Conservation (phyloP, 2,888 invertebrate species). For the Anaspis maculata region DNA sequence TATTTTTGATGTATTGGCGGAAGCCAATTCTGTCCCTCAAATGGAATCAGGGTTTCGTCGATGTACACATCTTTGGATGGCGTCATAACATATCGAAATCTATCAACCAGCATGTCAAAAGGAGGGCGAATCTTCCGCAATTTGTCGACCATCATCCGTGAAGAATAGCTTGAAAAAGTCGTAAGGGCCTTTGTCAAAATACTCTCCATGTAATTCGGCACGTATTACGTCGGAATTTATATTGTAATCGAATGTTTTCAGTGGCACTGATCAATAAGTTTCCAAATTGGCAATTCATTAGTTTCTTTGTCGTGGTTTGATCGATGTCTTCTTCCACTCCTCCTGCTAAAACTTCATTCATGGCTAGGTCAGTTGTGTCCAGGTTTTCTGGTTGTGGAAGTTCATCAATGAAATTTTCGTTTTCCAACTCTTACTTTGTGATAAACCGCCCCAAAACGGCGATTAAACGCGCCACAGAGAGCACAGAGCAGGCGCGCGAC, state of each 20-base stretch:
- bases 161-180: conserved; percentile 3
- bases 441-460: too few relatives aligned
- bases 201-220: not conserved
- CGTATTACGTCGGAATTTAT: not conserved
- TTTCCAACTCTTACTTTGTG: too few relatives aligned
- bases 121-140: conserved; percentile 19
- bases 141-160: conserved; percentile 10
- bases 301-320: too few relatives aligned
- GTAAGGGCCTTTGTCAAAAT: not conserved
- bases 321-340: not conserved
- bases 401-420: too few relatives aligned
- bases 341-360: not conserved
- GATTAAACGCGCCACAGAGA: too few relatives aligned
- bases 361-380: not conserved
- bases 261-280: too few relatives aligned
- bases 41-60: conserved; percentile 24
- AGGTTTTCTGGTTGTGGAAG: too few relatives aligned
- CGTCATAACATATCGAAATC: conserved; percentile 16
- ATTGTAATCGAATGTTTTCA: not conserved
- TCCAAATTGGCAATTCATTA: too few relatives aligned
- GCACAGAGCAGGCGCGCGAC: too few relatives aligned
- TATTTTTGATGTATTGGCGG: conserved; percentile 22
- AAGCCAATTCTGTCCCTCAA: conserved; percentile 21
- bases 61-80: conserved; percentile 21
- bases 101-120: conserved; percentile 15